Evolutionary conservation across 2,113 vertebrate genomes (phyloP).

Genomic region (Gallinago media): DNA sequence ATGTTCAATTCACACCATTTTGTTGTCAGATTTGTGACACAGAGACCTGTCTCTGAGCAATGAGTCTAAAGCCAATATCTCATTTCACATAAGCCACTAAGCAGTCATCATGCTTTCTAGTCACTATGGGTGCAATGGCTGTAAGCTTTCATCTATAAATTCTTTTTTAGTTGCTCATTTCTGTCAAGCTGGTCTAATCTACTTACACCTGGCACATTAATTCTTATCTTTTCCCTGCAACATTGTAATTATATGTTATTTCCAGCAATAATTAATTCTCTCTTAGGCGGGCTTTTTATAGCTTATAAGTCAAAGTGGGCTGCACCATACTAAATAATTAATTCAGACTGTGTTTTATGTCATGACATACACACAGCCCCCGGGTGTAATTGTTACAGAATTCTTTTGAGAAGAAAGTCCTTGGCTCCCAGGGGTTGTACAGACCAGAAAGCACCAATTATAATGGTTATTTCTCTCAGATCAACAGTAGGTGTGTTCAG

Average conservation of each 20-base stretch:
- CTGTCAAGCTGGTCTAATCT: slow-evolving; percentile 77
- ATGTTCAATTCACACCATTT: slow-evolving; percentile 47
- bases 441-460: slow-evolving; percentile 46
- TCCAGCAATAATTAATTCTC: slow-evolving; percentile 77
- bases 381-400: slow-evolving; percentile 30
- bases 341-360: slow-evolving; percentile 70
- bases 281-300: slow-evolving; percentile 72
- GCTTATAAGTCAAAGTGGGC: slow-evolving; percentile 74
- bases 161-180: slow-evolving; percentile 69
- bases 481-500: background rate
- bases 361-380: slow-evolving; percentile 61
- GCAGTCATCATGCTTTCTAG: slow-evolving; percentile 44
- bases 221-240: slow-evolving; percentile 77
- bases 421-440: slow-evolving; percentile 25
- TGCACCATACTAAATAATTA: slow-evolving; percentile 75
- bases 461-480: slow-evolving; percentile 17
- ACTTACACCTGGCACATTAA: slow-evolving; percentile 79
- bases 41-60: slow-evolving; percentile 49
- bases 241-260: slow-evolving; percentile 80
- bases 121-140: slow-evolving; percentile 57
- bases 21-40: slow-evolving; percentile 57
- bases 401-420: slow-evolving; percentile 58
- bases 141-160: slow-evolving; percentile 73
- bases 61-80: slow-evolving; percentile 60
- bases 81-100: slow-evolving; percentile 63